phyloP scores from a whole-genome alignment of 2,888 invertebrate genomes.

The Oligia latruncula region DNA sequence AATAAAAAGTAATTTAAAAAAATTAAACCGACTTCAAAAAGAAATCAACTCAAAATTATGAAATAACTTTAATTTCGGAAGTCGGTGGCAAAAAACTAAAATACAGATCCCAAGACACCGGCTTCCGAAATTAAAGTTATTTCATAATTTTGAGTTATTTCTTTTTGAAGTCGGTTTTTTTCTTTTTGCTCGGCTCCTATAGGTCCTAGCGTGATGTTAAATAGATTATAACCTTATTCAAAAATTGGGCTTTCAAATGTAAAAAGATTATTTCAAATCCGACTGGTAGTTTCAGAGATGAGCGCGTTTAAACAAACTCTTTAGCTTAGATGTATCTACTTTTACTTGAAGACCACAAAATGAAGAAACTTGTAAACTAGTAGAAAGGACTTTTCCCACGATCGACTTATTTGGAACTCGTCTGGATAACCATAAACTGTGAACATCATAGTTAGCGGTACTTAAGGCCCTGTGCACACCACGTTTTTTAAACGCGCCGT shows the following conservation, averaged over 20 bases:
- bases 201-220: neutral
- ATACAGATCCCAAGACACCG: too few species aligned
- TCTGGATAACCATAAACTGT: conserved; percentile 46
- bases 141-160: too few species aligned
- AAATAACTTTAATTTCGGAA: too few species aligned
- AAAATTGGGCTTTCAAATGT: neutral
- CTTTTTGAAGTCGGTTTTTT: too few species aligned
- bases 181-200: neutral
- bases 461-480: neutral
- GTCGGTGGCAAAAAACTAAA: too few species aligned
- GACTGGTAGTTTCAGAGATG: neutral
- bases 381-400: conserved; percentile 61
- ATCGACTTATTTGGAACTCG: conserved; percentile 56
- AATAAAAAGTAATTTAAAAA: too few species aligned
- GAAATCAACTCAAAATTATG: too few species aligned
- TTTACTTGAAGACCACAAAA: conserved; percentile 56
- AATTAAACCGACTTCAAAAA: too few species aligned
- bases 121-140: too few species aligned
- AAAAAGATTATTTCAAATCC: neutral
- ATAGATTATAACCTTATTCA: neutral
- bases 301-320: neutral
- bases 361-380: conserved; percentile 37
- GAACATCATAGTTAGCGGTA: conserved; percentile 49
- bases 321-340: conserved; percentile 25
- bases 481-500: too few species aligned